Evolutionary conservation across 2,797 vertebrate genomes (phyloP).

Genomic region (Capromys pilorides): DNA sequence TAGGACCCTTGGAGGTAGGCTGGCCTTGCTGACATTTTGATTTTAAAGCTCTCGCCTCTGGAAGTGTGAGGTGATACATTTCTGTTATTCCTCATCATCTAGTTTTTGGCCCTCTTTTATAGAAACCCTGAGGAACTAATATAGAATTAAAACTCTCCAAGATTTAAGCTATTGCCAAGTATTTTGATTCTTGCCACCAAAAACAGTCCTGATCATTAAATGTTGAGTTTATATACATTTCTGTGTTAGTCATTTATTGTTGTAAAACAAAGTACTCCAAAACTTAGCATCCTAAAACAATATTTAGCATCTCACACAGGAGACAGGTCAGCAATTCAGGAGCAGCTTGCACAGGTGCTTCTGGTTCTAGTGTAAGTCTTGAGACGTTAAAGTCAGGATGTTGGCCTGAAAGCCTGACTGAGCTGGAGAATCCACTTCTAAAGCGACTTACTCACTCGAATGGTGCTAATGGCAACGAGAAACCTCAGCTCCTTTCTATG

Average conservation of each 20-base stretch:
- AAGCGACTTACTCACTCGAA: neutral
- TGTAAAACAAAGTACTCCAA: neutral
- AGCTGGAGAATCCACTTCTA: neutral
- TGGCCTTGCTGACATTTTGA: neutral
- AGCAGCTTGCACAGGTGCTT: neutral
- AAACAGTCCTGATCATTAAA: neutral
- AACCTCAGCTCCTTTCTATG: neutral
- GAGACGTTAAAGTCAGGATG: neutral
- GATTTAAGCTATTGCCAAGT: neutral
- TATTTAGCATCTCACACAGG: neutral
- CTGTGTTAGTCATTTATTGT: neutral
- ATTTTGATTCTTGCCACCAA: neutral
- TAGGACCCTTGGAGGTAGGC: neutral
- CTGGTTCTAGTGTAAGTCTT: neutral
- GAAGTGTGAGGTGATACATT: neutral
- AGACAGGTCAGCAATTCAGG: neutral
- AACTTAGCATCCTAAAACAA: slow-evolving; percentile 22
- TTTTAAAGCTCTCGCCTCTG: neutral
- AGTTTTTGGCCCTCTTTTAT: neutral
- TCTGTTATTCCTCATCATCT: neutral
- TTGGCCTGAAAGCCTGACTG: neutral
- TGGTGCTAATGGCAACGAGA: neutral
- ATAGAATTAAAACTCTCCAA: neutral
- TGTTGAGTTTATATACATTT: neutral
- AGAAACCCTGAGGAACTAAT: neutral